Evolutionary conservation across 2,113 vertebrate species (phyloP).

Genomic region (Halcyon senegalensis): DNA sequence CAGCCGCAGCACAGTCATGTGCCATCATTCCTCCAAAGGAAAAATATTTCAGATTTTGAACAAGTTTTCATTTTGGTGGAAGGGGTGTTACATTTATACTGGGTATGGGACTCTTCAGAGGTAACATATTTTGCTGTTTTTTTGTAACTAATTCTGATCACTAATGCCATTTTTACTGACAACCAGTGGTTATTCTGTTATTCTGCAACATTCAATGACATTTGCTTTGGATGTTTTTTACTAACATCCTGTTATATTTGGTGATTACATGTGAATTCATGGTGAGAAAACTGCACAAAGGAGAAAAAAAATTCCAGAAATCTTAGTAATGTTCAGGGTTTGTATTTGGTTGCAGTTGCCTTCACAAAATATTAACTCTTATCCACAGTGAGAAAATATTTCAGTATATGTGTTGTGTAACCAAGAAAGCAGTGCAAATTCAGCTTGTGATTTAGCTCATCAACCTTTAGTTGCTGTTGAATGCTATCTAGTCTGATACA

Average conservation of each 20-base stretch:
- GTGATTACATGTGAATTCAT: background rate
- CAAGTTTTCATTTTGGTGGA: background rate
- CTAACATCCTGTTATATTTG: background rate
- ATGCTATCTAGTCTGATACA: background rate
- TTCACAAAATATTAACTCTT: background rate
- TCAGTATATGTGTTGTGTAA: background rate
- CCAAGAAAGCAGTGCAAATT: background rate
- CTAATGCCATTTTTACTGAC: background rate
- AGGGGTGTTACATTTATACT: background rate
- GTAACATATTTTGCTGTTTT: background rate
- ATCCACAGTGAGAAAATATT: background rate
- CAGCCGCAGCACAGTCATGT: background rate
- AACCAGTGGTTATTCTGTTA: background rate
- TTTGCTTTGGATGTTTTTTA: background rate
- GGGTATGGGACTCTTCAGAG: background rate
- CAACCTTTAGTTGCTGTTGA: background rate
- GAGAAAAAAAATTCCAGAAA: background rate
- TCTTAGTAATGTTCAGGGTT: background rate
- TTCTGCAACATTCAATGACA: background rate
- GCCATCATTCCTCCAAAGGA: background rate
- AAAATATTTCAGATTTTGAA: background rate
- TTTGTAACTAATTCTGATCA: background rate
- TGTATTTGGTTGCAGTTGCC: background rate
- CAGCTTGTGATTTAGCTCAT: background rate
- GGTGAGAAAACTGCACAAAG: background rate